These are phyloP conservation scores for Amphimedon queenslandica DNA, from an alignment of 37 sponge, comb jelly and placozoan genomes.

Conservation along the genomic window DNA sequence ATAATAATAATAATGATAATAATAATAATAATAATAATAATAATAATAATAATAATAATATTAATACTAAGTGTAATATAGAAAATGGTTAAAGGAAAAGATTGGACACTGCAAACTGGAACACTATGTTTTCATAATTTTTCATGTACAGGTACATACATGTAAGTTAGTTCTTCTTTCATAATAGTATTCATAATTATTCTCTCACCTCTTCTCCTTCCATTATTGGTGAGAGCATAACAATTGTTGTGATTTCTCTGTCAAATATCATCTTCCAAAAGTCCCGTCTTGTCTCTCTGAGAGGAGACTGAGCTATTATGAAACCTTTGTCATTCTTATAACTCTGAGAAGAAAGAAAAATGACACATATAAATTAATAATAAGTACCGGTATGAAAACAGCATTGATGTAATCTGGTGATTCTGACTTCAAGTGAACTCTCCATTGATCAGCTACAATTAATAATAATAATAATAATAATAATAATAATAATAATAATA, in stretches of 20 bases:
- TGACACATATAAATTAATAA: not conserved
- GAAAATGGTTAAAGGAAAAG: not conserved
- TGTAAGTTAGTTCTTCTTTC: not conserved
- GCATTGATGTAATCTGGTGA: slow-evolving; percentile 20
- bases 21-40: too few species aligned
- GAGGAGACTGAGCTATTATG: slow-evolving; percentile 14
- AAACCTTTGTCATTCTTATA: not conserved
- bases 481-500: too few species aligned
- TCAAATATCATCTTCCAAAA: slow-evolving; percentile 24
- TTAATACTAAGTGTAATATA: too few species aligned
- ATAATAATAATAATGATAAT: too few species aligned
- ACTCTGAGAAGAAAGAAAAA: slow-evolving; percentile 1
- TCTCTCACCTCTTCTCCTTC: slow-evolving; percentile 4
- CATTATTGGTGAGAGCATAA: slow-evolving; percentile 4
- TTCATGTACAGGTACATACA: not conserved
- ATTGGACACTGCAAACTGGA: not conserved
- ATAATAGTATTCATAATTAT: not conserved
- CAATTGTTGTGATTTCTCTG: not conserved
- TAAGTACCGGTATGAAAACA: not conserved
- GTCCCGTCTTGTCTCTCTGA: slow-evolving; percentile 9
- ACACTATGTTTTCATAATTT: not conserved
- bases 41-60: too few species aligned
- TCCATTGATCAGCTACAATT: slow-evolving; percentile 17
- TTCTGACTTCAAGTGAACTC: slow-evolving; percentile 4
- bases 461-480: not conserved